Evolutionary conservation across 2,888 invertebrate genomes (phyloP).

Genomic region (Empis stercorea): DNA sequence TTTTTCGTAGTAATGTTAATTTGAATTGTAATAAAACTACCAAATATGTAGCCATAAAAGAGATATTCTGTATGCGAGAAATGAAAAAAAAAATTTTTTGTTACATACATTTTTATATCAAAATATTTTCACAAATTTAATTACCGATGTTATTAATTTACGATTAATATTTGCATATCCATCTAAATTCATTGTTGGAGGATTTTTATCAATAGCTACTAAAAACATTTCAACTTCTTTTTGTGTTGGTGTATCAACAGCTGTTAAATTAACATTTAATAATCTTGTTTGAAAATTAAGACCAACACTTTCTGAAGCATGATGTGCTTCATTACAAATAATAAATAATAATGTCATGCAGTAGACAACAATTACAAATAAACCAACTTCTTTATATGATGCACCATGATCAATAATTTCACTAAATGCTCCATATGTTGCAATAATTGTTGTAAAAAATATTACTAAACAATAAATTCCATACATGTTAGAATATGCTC

Average conservation of each 20-base stretch:
- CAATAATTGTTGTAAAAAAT: constrained; percentile 59
- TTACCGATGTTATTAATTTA: constrained; percentile 52
- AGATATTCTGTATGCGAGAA: constrained; percentile 43
- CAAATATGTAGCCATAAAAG: constrained; percentile 59
- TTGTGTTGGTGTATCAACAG: constrained; percentile 50
- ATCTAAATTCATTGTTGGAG: constrained; percentile 63
- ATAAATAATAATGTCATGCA: constrained; percentile 57
- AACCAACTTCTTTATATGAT: constrained; percentile 56
- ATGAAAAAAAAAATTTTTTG: constrained; percentile 8
- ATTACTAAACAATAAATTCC: constrained; percentile 61
- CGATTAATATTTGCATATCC: constrained; percentile 61
- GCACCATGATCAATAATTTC: constrained; percentile 59
- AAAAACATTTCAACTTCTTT: constrained; percentile 62
- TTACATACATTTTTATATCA: not conserved
- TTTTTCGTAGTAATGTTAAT: constrained; percentile 34
- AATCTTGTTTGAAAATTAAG: constrained; percentile 50
- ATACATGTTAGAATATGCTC: constrained; percentile 65
- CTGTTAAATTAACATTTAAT: constrained; percentile 51
- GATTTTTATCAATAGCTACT: constrained; percentile 59
- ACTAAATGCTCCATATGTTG: constrained; percentile 54
- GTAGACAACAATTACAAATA: constrained; percentile 57
- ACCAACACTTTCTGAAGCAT: constrained; percentile 50
- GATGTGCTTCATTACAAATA: constrained; percentile 61
- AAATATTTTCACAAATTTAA: constrained; percentile 14
- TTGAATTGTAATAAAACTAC: constrained; percentile 63